Base-by-base conservation (phyloP, 2,113 vertebrate species). In the Microtus montanus region DNA sequence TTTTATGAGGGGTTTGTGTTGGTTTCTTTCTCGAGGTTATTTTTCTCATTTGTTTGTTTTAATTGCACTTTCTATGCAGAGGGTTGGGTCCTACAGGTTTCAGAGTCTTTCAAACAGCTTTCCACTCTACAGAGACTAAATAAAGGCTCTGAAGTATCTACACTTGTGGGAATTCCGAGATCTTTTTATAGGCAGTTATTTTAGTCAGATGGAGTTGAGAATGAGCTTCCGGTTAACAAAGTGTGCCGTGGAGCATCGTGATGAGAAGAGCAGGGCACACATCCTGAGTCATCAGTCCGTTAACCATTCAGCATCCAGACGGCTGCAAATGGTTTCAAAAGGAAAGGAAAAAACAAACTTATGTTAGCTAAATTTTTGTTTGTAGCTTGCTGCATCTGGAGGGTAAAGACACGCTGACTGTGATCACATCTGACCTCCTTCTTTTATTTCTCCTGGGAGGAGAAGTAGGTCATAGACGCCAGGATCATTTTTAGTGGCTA, bases 171-270 rank as follows among this genome's bases (percentile, higher is more conserved):
- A 95, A 95, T 95, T 86, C 73, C 68, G 54, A 70, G 22, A 58
- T 95, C 94, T 96, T 95, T 96, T 96, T 93, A 95, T 95, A 94
- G 95, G 83, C 92, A 92, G 79, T 71, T 96, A 96, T 97, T 97
- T 97, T 92, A 35, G 71, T 94, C 49, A 78, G 78, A 71, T 79
- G 63, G 38, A 92, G 66, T 91, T 83, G 95, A 92, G 92, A 86
- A 92, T 92, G 54, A 58, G 80, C 88, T 94, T 96, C 82, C 35
- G 92, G 66, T 93, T 90, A 82, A 90, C 90, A 90, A 63, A 96
- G 68, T 74, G 61, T 86, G 82, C 47, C 44, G 8, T 8, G 14
- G 2, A 93, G 52, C 63, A 82, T 13, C 26, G 26, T 79, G 66
- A 83, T 10, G 71, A 41, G 75, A 85, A 52, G 1, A 5, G 68